These are phyloP conservation scores for Oryzias sinensis DNA, from an alignment of 2,797 vertebrate species.

Conservation along the genomic window DNA sequence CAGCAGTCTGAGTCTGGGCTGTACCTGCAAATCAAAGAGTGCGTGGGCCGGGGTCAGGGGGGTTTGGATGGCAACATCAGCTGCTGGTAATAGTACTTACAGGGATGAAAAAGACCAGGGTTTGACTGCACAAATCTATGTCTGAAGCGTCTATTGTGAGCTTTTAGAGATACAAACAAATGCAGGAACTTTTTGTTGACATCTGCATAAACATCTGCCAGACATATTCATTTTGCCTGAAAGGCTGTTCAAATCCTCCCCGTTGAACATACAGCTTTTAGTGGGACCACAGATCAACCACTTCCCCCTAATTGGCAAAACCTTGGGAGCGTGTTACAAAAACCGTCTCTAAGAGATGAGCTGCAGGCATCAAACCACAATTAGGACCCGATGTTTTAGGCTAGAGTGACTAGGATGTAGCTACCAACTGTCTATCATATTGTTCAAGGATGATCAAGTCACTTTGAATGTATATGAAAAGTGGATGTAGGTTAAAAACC, in stretches of 20 bases:
- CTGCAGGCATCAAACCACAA: constrained; percentile 1
- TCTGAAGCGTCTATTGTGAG: constrained; percentile 1
- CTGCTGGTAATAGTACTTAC: background rate
- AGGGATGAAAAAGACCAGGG: background rate
- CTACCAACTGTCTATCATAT: too few species aligned
- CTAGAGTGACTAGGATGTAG: constrained; percentile 18
- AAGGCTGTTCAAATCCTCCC: constrained; percentile 15
- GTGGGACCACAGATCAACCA: constrained; percentile 9
- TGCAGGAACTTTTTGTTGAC: constrained; percentile 4
- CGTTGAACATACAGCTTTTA: too few species aligned
- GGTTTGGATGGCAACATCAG: constrained; percentile 2
- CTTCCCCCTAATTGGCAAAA: constrained; percentile 16
- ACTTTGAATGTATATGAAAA: too few species aligned
- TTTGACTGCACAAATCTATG: constrained; percentile 3
- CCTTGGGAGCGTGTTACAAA: background rate
- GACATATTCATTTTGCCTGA: constrained; percentile 9
- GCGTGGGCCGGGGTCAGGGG: background rate
- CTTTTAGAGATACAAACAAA: constrained; percentile 6
- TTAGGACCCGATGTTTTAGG: background rate
- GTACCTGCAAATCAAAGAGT: constrained; percentile 54
- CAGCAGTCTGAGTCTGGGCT: constrained; percentile 66
- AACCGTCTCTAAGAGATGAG: constrained; percentile 6
- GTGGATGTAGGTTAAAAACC: too few species aligned
- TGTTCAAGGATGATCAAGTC: too few species aligned
- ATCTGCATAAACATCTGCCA: constrained; percentile 28